A percentile compares a stretch with the other conserved stretches of the same genome.
These are phyloP conservation scores for Exephanes ischioxanthus DNA, from an alignment of 2,888 invertebrate species.

Conservation along the genomic window DNA sequence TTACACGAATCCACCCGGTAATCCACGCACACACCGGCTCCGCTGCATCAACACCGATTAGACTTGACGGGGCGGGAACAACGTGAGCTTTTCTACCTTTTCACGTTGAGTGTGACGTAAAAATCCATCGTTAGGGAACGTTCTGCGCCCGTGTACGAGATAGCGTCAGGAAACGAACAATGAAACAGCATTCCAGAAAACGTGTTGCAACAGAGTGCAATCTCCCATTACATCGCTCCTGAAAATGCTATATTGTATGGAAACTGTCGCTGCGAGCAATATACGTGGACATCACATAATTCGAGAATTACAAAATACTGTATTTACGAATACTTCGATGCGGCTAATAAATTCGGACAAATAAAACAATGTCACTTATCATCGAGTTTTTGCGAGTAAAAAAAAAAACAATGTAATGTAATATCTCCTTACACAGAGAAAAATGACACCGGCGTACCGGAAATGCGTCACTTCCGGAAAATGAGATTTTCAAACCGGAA, in stretches of 20 bases:
- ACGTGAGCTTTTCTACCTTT: constrained; percentile 40
- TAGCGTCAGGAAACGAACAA: constrained; percentile 19
- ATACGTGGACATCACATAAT: background rate
- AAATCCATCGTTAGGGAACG: constrained; percentile 39
- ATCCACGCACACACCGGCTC: background rate
- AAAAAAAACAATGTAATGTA: too few species aligned
- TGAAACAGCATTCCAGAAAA: constrained; percentile 8
- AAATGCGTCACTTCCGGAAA: too few species aligned
- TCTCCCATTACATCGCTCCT: constrained; percentile 8
- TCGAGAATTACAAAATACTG: background rate
- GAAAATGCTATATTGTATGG: background rate
- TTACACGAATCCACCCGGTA: constrained; percentile 50
- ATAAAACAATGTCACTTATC: too few species aligned
- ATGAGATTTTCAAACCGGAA: too few species aligned
- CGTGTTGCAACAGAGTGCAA: constrained; percentile 24
- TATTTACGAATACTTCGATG: background rate
- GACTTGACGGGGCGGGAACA: constrained; percentile 28
- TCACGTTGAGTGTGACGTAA: constrained; percentile 3
- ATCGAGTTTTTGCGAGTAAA: too few species aligned
- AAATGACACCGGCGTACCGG: too few species aligned
- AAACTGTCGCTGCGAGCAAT: background rate
- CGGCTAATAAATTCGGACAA: too few species aligned
- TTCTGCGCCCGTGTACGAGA: constrained; percentile 5
- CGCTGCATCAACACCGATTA: constrained; percentile 55
- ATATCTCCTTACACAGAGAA: too few species aligned